phyloP scores from a whole-genome alignment of 2,888 invertebrate genomes.

The Oscheius sp. region DNA sequence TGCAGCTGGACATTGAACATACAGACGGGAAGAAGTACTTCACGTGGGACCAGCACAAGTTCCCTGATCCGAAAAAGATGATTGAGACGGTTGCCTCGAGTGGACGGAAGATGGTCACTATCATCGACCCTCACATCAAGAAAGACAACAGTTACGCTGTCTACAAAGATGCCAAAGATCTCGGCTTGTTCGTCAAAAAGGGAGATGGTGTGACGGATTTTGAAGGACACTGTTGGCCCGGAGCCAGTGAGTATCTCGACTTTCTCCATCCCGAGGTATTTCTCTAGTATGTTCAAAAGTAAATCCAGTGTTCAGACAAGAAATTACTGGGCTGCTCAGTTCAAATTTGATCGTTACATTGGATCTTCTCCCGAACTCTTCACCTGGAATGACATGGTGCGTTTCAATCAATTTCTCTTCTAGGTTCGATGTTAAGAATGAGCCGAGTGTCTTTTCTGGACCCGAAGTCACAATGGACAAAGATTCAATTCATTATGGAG shows the following conservation, averaged over 20 bases:
- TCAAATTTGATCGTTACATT: constrained; percentile 80
- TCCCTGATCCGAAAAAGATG: constrained; percentile 88
- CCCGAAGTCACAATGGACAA: constrained; percentile 97
- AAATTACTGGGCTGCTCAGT: constrained; percentile 84
- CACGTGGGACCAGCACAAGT: constrained; percentile 94
- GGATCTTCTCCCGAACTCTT: constrained; percentile 74
- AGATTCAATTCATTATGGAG: constrained; percentile 87
- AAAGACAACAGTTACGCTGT: constrained; percentile 88
- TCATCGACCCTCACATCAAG: constrained; percentile 98
- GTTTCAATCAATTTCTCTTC: no score
- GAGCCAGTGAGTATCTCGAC: constrained; percentile 90
- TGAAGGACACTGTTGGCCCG: constrained; percentile 99
- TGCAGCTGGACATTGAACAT: constrained; percentile 93
- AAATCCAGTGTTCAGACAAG: constrained; percentile 72
- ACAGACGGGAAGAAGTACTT: constrained; percentile 95
- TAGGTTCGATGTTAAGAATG: constrained; percentile 80
- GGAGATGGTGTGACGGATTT: constrained; percentile 88
- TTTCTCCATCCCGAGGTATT: constrained; percentile 87
- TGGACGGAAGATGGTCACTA: constrained; percentile 91
- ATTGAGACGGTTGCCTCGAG: constrained; percentile 76
- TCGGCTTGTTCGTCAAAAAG: constrained; percentile 85
- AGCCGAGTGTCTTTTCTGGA: constrained; percentile 95
- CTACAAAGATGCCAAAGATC: constrained; percentile 79
- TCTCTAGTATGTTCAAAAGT: not conserved
- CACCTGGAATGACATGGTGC: constrained; percentile 92